Evolutionary conservation across 2,797 vertebrate species (phyloP), one percentile per base, ranked within the genome.

Genomic region (Ceryle rudis): DNA sequence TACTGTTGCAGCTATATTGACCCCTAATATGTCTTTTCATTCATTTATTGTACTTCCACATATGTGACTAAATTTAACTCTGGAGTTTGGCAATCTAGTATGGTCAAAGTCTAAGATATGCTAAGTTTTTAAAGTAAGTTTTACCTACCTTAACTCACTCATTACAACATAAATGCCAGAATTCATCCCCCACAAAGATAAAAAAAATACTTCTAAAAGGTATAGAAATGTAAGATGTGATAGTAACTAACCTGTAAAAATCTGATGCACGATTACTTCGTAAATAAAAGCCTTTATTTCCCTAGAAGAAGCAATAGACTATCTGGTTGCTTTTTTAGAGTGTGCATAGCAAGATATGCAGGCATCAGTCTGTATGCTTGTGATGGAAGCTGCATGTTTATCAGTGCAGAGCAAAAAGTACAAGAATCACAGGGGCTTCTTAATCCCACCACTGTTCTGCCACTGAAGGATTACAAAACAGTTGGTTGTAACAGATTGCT

Each of bases 31-130:
- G 62, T 64, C 72, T 97, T 97, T 96, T 92, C 49, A 69, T 97
- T 97, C 92, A 86, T 95, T 96, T 97, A 87, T 97, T 97, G 46
- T 78, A 65, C 33, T 95, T 98, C 85, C 93, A 77, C 61, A 49
- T 91, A 60, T 44, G 6, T 92, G 62, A 82, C 78, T 96, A 80
- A 90, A 95, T 95, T 97, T 97, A 95, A 95, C 97, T 95, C 89
- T 86, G 6, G 14, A 55, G 66, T 97, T 95, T 96, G 85, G 70
- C 71, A 35, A 86, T 78, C 64, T 83, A 31, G 22, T 62, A 23
- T 46, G 64, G 67, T 90, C 35, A 35, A 90, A 74, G 10, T 66
- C 54, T 65, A 39, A 66, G 17, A 11, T 93, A 29, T 35, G 61
- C 39, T 78, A 82, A 88, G 57, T 70, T 94, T 96, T 95, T 87